These are phyloP conservation scores for Orthosia gothica DNA, from an alignment of 2,888 invertebrate genomes.

Conservation along the genomic window DNA sequence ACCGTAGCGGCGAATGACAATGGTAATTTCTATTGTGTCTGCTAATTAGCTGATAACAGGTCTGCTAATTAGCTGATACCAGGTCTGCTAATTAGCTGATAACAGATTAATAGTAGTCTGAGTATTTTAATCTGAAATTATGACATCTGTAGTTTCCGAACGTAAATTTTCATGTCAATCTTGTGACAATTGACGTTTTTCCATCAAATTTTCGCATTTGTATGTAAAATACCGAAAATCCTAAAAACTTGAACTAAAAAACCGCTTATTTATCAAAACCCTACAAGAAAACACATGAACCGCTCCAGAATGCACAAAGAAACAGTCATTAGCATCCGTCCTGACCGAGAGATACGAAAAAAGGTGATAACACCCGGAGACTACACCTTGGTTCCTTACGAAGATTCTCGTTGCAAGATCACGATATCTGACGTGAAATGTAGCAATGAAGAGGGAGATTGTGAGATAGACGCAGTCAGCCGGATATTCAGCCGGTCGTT, in stretches of 20 bases:
- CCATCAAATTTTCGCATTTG: neutral
- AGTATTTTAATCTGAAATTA: too few relatives aligned
- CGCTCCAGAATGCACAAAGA: conserved; percentile 76
- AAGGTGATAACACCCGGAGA: conserved; percentile 84
- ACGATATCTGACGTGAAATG: conserved; percentile 79
- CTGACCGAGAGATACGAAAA: conserved; percentile 85
- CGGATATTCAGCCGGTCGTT: conserved; percentile 81
- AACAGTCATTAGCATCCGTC: conserved; percentile 77
- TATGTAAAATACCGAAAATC: neutral
- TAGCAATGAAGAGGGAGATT: conserved; percentile 73
- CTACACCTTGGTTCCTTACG: conserved; percentile 84
- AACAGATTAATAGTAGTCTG: too few relatives aligned
- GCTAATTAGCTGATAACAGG: too few relatives aligned
- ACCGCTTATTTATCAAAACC: neutral
- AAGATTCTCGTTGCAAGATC: conserved; percentile 87
- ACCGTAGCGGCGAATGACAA: too few relatives aligned
- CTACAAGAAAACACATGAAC: neutral
- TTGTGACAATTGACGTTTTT: conserved; percentile 35
- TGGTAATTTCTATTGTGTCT: too few relatives aligned
- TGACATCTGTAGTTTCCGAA: neutral
- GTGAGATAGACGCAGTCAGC: conserved; percentile 81
- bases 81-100: too few relatives aligned
- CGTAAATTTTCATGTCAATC: conserved; percentile 4
- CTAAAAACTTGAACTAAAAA: neutral
- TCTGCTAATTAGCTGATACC: too few relatives aligned